Evolutionary conservation across 2,113 vertebrate species (phyloP).

Genomic region (Stomatorhinus ivindoensis): DNA sequence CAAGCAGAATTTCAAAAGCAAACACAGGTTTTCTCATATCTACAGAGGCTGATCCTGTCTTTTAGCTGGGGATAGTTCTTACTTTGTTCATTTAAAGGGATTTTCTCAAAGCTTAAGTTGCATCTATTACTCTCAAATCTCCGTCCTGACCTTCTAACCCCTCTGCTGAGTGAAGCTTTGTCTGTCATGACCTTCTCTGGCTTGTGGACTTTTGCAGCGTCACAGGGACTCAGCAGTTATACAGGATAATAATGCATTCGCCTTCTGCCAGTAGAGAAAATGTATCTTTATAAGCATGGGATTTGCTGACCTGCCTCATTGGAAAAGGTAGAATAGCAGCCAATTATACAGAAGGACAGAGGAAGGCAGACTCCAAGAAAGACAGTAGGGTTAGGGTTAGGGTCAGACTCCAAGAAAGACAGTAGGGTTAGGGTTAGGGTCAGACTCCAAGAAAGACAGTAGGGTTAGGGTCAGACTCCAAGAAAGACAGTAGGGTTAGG

Average conservation of each 20-base stretch:
- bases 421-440: too few relatives aligned
- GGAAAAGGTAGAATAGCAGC: neutral
- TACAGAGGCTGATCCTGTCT: neutral
- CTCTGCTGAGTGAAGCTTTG: neutral
- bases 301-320: neutral
- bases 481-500: neutral
- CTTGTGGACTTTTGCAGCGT: neutral
- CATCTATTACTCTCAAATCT: neutral
- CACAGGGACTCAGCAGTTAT: neutral
- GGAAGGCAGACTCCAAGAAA: neutral
- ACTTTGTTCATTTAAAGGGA: neutral
- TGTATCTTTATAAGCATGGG: neutral
- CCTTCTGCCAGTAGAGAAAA: neutral
- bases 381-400: too few relatives aligned
- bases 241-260: neutral
- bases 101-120: neutral
- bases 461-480: neutral
- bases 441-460: neutral
- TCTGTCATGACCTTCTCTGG: neutral
- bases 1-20: neutral
- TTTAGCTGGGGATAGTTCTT: neutral
- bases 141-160: neutral
- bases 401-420: neutral
- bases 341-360: neutral
- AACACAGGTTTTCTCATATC: neutral